Evolutionary conservation across 2,113 vertebrate species (phyloP).

Genomic region (Hypocryptadius cinnamomeus): DNA sequence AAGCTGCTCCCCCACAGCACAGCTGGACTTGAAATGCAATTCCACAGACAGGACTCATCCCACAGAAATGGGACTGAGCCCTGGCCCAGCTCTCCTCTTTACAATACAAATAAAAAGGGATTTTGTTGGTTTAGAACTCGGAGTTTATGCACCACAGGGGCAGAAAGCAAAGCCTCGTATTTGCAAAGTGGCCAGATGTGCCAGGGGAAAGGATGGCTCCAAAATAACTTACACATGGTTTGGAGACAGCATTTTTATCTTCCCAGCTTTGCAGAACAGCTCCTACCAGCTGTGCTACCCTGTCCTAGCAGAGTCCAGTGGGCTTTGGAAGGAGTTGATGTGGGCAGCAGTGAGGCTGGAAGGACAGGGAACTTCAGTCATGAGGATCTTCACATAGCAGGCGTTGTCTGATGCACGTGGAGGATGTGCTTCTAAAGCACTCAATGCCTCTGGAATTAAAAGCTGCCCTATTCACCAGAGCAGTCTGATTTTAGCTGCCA

Average conservation of each 20-base stretch:
- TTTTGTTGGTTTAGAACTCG: background rate
- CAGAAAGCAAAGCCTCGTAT: accelerated
- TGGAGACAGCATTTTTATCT: background rate
- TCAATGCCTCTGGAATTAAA: background rate
- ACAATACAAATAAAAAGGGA: background rate
- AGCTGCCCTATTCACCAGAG: background rate
- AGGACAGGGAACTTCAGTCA: accelerated
- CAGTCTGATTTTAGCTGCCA: background rate
- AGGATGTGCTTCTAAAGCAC: background rate
- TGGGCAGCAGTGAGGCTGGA: background rate
- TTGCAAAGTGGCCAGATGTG: background rate
- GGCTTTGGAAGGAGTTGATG: background rate
- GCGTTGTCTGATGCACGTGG: accelerated
- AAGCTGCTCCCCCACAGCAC: background rate
- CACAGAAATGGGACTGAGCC: background rate
- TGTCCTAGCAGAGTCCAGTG: background rate
- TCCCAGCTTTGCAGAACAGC: background rate
- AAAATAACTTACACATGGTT: background rate
- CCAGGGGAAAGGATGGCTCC: background rate
- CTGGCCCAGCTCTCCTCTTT: background rate
- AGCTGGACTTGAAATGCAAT: accelerated
- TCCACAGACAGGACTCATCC: accelerated
- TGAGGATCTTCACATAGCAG: accelerated
- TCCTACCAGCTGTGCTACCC: background rate
- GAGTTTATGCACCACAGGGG: background rate